Evolutionary conservation across 1,140 invertebrate genomes (phyloP).

Genomic region (Apis florea): DNA sequence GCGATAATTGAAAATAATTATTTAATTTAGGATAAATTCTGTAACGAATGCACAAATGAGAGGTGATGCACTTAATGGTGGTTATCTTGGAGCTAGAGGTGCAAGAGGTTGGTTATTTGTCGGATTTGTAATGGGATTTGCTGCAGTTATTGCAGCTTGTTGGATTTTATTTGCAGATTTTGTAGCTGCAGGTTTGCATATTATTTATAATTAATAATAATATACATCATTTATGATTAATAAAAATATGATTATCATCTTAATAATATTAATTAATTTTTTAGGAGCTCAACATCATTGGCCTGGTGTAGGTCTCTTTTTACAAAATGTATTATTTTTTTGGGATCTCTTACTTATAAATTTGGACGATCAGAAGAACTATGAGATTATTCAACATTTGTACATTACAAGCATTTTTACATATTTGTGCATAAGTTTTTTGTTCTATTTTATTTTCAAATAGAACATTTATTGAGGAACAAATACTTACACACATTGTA

Average conservation of each 20-base stretch:
- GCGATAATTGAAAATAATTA: background rate
- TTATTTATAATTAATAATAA: background rate
- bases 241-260: background rate
- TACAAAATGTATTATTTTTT: conserved; percentile 97
- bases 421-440: conserved; percentile 1
- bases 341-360: conserved; percentile 94
- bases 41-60: conserved; percentile 97
- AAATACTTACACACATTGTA: conserved; percentile 9
- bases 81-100: conserved; percentile 93
- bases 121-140: conserved; percentile 98
- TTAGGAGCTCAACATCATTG: conserved; percentile 81
- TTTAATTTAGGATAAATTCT: conserved; percentile 90
- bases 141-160: conserved; percentile 95
- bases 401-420: conserved; percentile 31
- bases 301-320: conserved; percentile 94
- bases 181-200: conserved; percentile 79
- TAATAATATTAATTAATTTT: conserved; percentile 29
- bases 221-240: conserved; percentile 35
- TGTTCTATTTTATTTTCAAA: background rate
- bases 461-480: background rate
- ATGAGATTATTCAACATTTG: conserved; percentile 81
- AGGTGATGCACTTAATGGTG: conserved; percentile 92
- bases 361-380: conserved; percentile 96
- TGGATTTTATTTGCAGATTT: conserved; percentile 96
- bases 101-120: conserved; percentile 97